Evolutionary conservation across 1,140 invertebrate species (phyloP), one percentile per base, ranked within the genome.

Genomic region (Papilio xuthus): DNA sequence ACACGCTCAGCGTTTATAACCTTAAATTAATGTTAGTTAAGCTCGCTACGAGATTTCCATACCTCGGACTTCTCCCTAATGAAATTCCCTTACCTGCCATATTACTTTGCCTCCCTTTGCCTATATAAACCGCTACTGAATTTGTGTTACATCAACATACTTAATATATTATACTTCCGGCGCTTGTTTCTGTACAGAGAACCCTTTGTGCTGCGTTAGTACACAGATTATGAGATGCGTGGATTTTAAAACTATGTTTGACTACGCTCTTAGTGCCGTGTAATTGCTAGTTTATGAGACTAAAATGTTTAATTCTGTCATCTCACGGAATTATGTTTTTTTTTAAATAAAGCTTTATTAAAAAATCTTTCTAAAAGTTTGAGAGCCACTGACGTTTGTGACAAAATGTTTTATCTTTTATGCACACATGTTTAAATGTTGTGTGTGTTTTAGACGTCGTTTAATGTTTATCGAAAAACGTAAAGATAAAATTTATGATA

Each of bases 1-100:
- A 60, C 56, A 63, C 74, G 42, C 26, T 32, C 32, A 42, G 28
- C 53, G 74, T 76, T 76, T 76, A 76, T 63, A 76, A 76, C 50
- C 74, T 76, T 41, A 76, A 23, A 76, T 76, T 76, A 76, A 73
- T 47, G 53, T 37, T 63, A 76, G 74, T 63, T 76, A 76, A 76
- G 74, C 56, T 60, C 74, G 74, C 74, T 63, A 63, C 74, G 74
- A 76, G 74, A 76, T 76, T 76, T 76, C 42, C 74, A 56, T 60
- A 44, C 53, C 74, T 76, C 74, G 74, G 74, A 76, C 74, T 63
- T 42, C 32, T 44, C 74, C 74, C 74, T 76, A 76, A 76, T 76
- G 74, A 76, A 76, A 76, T 76, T 76, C 74, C 74, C 74, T 76
- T 76, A 76, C 74, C 74, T 76, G 74, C 74, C 74, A 76, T 76